Evolutionary conservation across 2,888 invertebrate species (phyloP).

Genomic region (Drosophila tripunctata): DNA sequence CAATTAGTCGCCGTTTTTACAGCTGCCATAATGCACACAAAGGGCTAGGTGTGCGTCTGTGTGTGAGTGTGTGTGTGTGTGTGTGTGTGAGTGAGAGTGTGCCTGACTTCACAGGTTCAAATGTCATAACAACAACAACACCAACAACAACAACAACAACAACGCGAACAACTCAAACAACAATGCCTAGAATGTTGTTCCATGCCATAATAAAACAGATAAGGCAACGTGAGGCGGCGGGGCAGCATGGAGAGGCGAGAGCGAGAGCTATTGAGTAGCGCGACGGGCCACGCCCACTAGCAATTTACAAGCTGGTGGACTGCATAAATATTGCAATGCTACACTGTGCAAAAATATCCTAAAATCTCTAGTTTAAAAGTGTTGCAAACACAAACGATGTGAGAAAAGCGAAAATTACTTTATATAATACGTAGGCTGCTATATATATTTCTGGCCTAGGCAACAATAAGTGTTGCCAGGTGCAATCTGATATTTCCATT

Average conservation of each 20-base stretch:
- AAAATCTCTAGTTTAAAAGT: background rate
- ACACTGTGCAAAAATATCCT: background rate
- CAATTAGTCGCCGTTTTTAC: conserved; percentile 74
- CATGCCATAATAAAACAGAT: conserved; percentile 10
- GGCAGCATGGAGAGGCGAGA: background rate
- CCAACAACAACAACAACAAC: conserved; percentile 3
- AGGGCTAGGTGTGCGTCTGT: background rate
- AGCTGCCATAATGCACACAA: conserved; percentile 35
- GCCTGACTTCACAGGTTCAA: conserved; percentile 39
- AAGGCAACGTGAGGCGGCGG: background rate
- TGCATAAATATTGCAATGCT: conserved; percentile 23
- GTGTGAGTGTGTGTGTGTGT: conserved; percentile 6
- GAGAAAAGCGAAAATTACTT: too few species aligned
- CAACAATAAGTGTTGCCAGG: too few species aligned
- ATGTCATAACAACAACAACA: conserved; percentile 32
- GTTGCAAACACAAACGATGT: too few species aligned
- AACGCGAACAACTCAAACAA: too few species aligned
- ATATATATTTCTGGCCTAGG: too few species aligned
- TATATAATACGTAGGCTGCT: too few species aligned
- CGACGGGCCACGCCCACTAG: conserved; percentile 9
- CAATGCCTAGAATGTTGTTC: conserved; percentile 5
- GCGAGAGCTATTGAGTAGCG: background rate
- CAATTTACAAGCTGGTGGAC: conserved; percentile 17
- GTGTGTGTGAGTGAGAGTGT: conserved; percentile 14
- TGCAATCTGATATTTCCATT: too few species aligned